phyloP scores from a whole-genome alignment of 1,140 invertebrate genomes.

The Drosophila kepulauana region DNA sequence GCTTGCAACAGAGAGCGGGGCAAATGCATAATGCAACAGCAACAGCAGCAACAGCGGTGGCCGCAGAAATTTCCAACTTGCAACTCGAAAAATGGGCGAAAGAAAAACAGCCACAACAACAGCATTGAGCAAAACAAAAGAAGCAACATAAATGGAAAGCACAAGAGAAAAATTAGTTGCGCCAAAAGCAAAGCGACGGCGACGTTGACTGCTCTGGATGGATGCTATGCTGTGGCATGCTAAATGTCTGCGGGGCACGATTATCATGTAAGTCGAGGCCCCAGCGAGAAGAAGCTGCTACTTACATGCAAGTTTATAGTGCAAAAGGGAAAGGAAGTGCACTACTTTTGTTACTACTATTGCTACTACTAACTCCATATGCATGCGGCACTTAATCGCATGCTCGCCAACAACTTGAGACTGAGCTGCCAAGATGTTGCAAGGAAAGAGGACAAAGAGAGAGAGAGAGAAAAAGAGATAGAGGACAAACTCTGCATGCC shows the following conservation, averaged over 20 bases:
- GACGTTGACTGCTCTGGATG: conserved; percentile 49
- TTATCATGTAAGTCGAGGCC: conserved; percentile 57
- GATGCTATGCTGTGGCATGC: conserved; percentile 62
- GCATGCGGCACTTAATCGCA: not conserved
- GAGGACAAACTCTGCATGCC: not conserved
- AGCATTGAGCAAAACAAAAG: conserved; percentile 1
- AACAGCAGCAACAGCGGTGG: conserved; percentile 56
- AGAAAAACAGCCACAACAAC: conserved; percentile 37
- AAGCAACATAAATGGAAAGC: conserved; percentile 58
- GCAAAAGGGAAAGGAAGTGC: not conserved
- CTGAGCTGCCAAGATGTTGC: not conserved
- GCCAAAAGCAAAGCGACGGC: conserved; percentile 62
- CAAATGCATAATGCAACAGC: conserved; percentile 77
- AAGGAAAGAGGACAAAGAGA: not conserved
- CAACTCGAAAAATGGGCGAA: conserved; percentile 18
- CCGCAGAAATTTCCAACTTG: conserved; percentile 27
- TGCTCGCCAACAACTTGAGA: not conserved
- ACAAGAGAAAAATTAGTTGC: conserved; percentile 79
- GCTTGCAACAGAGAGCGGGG: conserved; percentile 57
- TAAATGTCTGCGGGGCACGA: conserved; percentile 79
- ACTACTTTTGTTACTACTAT: conserved; percentile 6
- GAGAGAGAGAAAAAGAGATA: not conserved
- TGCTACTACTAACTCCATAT: not conserved
- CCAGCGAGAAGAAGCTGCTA: conserved; percentile 14
- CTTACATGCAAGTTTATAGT: not conserved